phyloP scores from a whole-genome alignment of 2,113 vertebrate species.

The Pandion haliaetus region DNA sequence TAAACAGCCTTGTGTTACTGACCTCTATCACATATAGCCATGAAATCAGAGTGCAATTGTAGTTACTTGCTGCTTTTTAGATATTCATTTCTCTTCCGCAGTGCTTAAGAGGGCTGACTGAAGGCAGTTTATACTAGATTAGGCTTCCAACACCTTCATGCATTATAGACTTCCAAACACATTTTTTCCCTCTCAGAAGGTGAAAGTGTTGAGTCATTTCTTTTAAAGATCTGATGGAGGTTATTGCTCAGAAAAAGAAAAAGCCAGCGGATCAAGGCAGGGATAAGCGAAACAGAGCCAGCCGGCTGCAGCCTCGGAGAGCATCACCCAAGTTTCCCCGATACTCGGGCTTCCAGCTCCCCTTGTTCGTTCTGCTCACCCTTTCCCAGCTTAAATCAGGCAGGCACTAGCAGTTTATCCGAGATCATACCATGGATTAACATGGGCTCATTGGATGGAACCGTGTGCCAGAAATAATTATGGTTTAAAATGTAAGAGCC shows the following conservation, averaged over 20 bases:
- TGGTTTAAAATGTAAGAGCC: not conserved
- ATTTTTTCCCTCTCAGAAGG: not conserved
- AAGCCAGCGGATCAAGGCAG: not conserved
- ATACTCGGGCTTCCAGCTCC: accelerated
- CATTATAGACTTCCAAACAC: conserved; percentile 2
- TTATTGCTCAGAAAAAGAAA: not conserved
- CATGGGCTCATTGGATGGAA: not conserved
- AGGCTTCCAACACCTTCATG: conserved; percentile 20
- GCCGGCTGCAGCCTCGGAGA: accelerated
- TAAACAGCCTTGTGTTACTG: conserved; percentile 18
- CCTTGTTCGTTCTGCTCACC: not conserved
- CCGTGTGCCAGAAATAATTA: not conserved
- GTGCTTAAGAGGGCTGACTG: not conserved
- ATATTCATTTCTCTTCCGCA: not conserved
- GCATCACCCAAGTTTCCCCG: accelerated
- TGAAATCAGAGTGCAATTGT: conserved; percentile 4
- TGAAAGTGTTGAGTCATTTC: conserved; percentile 29
- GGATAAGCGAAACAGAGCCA: not conserved
- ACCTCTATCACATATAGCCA: not conserved
- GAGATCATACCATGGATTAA: not conserved
- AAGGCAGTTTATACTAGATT: not conserved
- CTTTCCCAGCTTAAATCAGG: not conserved
- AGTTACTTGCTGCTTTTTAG: conserved; percentile 18
- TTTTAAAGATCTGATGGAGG: not conserved
- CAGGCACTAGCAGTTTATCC: not conserved